phyloP scores from a whole-genome alignment of 2,888 invertebrate genomes.

The Drosophila parthenogenetica region DNA sequence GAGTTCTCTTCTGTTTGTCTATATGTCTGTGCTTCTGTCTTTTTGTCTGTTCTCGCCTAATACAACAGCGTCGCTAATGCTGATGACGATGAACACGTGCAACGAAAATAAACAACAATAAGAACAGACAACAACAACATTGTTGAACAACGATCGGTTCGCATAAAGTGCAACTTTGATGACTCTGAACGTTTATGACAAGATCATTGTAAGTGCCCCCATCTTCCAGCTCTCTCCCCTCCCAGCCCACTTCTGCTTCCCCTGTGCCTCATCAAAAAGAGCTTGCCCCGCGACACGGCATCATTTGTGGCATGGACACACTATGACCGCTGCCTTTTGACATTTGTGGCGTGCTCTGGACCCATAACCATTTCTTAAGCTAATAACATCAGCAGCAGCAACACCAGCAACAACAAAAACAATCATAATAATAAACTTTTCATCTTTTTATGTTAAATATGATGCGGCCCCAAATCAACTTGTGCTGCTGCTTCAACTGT shows the following conservation, averaged over 20 bases:
- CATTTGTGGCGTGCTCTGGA: constrained; percentile 71
- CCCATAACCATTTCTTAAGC: constrained; percentile 76
- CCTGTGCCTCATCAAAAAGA: not conserved
- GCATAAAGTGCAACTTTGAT: constrained; percentile 81
- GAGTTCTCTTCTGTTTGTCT: constrained; percentile 32
- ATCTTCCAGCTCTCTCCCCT: not conserved
- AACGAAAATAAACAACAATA: constrained; percentile 43
- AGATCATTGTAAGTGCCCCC: constrained; percentile 67
- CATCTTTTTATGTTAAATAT: constrained; percentile 77
- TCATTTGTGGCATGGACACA: constrained; percentile 47
- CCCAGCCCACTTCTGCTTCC: too few relatives aligned
- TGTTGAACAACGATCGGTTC: constrained; percentile 62
- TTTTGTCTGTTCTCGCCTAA: constrained; percentile 75
- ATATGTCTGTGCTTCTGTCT: constrained; percentile 10
- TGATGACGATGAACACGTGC: constrained; percentile 78
- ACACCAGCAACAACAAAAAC: constrained; percentile 39
- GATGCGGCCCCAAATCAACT: constrained; percentile 66
- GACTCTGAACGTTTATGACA: constrained; percentile 79
- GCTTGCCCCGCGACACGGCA: constrained; percentile 16
- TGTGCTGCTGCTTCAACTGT: constrained; percentile 28
- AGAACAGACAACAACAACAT: constrained; percentile 23
- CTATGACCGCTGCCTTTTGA: constrained; percentile 76
- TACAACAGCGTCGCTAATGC: constrained; percentile 75
- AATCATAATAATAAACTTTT: constrained; percentile 79
- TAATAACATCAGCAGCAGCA: constrained; percentile 68